A percentile compares a stretch with the other conserved stretches of the same genome.
phyloP scores from a whole-genome alignment of 2,113 vertebrate species.

The Electrona antarctica region DNA sequence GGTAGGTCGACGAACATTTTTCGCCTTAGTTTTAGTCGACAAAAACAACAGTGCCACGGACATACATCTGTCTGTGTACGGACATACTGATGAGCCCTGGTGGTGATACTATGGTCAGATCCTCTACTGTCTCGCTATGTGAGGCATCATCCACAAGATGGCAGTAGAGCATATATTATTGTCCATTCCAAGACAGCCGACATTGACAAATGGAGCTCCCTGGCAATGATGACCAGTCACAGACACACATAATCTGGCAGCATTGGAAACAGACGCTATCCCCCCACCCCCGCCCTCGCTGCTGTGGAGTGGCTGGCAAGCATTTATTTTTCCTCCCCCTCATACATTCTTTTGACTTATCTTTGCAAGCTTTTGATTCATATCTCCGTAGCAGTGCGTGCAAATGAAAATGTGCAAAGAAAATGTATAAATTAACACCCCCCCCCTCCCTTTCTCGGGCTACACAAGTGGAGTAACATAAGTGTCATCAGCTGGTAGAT shows the following conservation, averaged over 20 bases:
- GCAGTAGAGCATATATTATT: slow-evolving; percentile 40
- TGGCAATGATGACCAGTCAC: slow-evolving; percentile 26
- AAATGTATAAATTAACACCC: slow-evolving; percentile 10
- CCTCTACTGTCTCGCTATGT: background rate
- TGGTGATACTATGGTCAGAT: background rate
- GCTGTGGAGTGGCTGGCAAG: slow-evolving; percentile 10
- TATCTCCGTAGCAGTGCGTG: slow-evolving; percentile 3
- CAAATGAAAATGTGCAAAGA: background rate
- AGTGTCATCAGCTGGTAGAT: too few relatives aligned
- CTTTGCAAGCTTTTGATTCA: slow-evolving; percentile 11
- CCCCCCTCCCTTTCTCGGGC: background rate
- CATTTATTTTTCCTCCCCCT: background rate
- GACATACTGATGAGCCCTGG: too few relatives aligned
- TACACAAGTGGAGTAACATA: background rate
- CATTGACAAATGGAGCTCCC: slow-evolving; percentile 44
- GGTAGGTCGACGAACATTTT: too few relatives aligned
- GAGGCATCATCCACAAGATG: slow-evolving; percentile 47
- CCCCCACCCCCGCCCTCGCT: slow-evolving; percentile 2
- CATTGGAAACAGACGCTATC: slow-evolving; percentile 43
- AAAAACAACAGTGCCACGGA: too few relatives aligned
- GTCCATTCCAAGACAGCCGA: background rate
- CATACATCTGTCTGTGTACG: too few relatives aligned
- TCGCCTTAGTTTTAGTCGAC: too few relatives aligned
- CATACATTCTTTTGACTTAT: background rate
- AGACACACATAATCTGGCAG: slow-evolving; percentile 42